Base-by-base conservation (phyloP, 2,888 invertebrate genomes). In the Mesodorylaimus sp. region DNA sequence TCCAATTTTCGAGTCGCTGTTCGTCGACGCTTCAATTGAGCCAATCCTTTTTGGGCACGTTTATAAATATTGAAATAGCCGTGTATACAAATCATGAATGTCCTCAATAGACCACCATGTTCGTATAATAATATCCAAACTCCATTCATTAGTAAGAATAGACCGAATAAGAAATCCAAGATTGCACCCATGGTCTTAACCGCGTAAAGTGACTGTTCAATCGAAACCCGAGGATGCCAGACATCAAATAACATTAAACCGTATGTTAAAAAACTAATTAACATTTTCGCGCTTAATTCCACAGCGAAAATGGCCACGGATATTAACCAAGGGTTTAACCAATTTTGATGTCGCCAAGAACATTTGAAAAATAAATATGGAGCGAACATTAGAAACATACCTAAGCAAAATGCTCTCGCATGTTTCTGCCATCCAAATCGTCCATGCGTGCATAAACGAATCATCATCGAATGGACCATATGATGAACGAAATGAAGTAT, bases 1-100 rank as follows among this genome's bases (percentile, higher is more conserved):
- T 69, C 66, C 25, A 74, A 68, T 56, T 71, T 72, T 51, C 66
- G 65, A 1, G 68, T 70, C 2, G 74, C 74, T 45, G 70, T 69
- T 36, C 71, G 59, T 2, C 74, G 59, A 2, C 68, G 61, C 37
- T 70, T 60, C 56, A 73, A 72, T 42, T 67, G 68, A 47, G 63
- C 63, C 68, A 72, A 70, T 2, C 73, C 71, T 44, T 66, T 64
- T 53, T 70, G 70, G n/a, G 73, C 59, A 48, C 73, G 61, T 53
- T 69, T 69, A 69, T 70, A 74, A 16, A 75, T 73, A 60, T 75
- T 75, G 57, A 73, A 73, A 56, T 74, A 73, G 52, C 70, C 70
- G 56, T 75, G 74, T 43, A 74, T 65, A 19, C 73, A 57, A 36
- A 75, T 60, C 49, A 74, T 70, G 23, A 41, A 7, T 5, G 42